Evolutionary conservation across 37 sponge, comb jelly and placozoan species (phyloP).

Genomic region (Chondrilla cf. caribensis): DNA sequence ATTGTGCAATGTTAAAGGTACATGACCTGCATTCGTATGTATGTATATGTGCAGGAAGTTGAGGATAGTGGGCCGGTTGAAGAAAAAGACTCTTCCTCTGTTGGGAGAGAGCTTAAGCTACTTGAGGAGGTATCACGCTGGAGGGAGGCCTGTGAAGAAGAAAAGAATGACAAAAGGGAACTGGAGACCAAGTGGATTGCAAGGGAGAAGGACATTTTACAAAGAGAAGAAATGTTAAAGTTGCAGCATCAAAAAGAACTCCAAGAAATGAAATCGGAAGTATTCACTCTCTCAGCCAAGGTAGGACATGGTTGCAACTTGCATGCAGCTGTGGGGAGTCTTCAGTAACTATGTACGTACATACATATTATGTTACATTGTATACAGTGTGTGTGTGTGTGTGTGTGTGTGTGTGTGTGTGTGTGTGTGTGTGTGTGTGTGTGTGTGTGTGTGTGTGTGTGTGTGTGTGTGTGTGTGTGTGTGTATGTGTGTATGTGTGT

Average conservation of each 20-base stretch:
- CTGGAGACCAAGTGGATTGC: not conserved
- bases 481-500: not conserved
- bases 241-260: constrained; percentile 5
- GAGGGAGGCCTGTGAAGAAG: constrained; percentile 23
- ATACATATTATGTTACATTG: no score
- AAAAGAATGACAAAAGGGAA: not conserved
- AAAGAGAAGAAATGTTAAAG: constrained; percentile 24
- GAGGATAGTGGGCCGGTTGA: no score
- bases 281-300: constrained; percentile 28
- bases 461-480: not conserved
- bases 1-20: no score
- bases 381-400: no score
- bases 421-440: constrained; percentile 15
- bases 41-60: no score
- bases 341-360: no score
- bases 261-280: constrained; percentile 29
- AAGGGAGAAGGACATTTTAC: not conserved
- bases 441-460: not conserved
- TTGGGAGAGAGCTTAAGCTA: not conserved
- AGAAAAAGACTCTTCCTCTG: not conserved
- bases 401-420: not conserved
- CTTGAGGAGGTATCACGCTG: not conserved
- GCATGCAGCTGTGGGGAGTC: no score
- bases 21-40: no score
- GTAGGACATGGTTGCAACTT: no score